These are phyloP conservation scores for Andrena bucephala DNA, from an alignment of 2,888 invertebrate species.

Conservation along the genomic window DNA sequence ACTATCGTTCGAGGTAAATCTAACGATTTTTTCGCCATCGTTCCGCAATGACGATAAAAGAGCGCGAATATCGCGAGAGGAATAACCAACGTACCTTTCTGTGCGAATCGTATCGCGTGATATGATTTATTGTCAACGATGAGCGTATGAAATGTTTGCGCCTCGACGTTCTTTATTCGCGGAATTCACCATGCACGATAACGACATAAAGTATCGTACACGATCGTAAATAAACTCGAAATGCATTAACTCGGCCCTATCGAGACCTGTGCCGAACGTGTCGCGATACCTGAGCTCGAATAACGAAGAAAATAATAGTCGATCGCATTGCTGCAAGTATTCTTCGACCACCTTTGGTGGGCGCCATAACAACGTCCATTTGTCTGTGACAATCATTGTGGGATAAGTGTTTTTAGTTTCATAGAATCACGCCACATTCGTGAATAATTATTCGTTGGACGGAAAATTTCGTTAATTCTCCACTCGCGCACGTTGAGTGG, in stretches of 20 bases:
- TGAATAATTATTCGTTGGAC: not conserved
- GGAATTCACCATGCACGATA: slow-evolving; percentile 36
- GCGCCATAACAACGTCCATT: slow-evolving; percentile 75
- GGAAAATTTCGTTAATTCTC: not conserved
- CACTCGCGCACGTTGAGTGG: not conserved
- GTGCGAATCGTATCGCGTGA: slow-evolving; percentile 51
- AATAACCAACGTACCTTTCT: slow-evolving; percentile 1
- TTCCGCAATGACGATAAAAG: slow-evolving; percentile 41
- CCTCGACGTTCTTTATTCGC: slow-evolving; percentile 20
- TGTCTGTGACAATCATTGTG: slow-evolving; percentile 53
- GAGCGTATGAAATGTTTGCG: slow-evolving; percentile 31
- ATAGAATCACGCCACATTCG: not conserved
- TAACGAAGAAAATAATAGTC: slow-evolving; percentile 6
- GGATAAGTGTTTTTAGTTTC: slow-evolving; percentile 41
- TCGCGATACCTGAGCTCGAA: slow-evolving; percentile 2
- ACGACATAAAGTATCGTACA: slow-evolving; percentile 23
- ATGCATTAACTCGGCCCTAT: not conserved
- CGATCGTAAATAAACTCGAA: not conserved
- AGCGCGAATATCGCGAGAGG: slow-evolving; percentile 45
- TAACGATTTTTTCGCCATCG: slow-evolving; percentile 76
- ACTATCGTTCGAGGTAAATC: slow-evolving; percentile 79
- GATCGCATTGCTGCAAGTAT: slow-evolving; percentile 15
- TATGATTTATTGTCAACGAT: slow-evolving; percentile 59
- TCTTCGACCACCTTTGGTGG: slow-evolving; percentile 56
- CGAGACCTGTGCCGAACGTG: not conserved